Conservation (phyloP, 64 coral and sea anemone genomes). For the Montipora foliosa region DNA sequence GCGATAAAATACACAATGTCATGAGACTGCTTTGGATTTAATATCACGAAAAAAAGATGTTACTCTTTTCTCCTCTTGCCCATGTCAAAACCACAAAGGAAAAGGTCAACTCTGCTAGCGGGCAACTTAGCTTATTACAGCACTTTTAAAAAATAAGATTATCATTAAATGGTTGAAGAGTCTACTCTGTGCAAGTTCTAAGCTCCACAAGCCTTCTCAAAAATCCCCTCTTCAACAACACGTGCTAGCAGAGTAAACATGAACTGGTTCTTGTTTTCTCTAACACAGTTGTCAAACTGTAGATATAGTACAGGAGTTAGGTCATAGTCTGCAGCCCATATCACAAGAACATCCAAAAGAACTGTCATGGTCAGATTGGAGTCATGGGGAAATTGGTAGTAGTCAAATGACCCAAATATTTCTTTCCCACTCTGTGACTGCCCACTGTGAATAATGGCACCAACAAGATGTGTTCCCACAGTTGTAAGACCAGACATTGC, state of each 20-base stretch:
- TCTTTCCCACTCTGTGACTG: conserved; percentile 10
- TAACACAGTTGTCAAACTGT: background rate
- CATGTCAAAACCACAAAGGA: too few relatives aligned
- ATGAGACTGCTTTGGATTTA: too few relatives aligned
- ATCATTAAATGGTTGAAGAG: too few relatives aligned
- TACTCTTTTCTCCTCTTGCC: too few relatives aligned
- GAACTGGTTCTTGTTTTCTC: conserved; percentile 33
- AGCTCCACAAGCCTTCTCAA: conserved; percentile 8
- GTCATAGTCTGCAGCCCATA: background rate
- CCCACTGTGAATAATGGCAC: conserved; percentile 46
- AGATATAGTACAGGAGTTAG: background rate
- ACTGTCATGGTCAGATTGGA: conserved; percentile 6
- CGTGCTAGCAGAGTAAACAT: conserved; percentile 28
- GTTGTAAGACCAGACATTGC: conserved; percentile 15
- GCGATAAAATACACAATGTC: too few relatives aligned
- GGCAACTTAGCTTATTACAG: too few relatives aligned
- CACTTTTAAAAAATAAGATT: background rate
- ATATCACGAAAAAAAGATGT: too few relatives aligned
- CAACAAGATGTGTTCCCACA: conserved; percentile 46
- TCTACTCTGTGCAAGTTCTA: background rate
- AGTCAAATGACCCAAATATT: conserved; percentile 48
- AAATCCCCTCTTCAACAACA: background rate
- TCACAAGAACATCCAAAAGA: background rate
- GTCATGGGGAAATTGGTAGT: background rate
- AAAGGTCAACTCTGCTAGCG: too few relatives aligned